These are phyloP conservation scores for Ferdinandea cuprea DNA, from an alignment of 2,888 invertebrate genomes.

Conservation along the genomic window DNA sequence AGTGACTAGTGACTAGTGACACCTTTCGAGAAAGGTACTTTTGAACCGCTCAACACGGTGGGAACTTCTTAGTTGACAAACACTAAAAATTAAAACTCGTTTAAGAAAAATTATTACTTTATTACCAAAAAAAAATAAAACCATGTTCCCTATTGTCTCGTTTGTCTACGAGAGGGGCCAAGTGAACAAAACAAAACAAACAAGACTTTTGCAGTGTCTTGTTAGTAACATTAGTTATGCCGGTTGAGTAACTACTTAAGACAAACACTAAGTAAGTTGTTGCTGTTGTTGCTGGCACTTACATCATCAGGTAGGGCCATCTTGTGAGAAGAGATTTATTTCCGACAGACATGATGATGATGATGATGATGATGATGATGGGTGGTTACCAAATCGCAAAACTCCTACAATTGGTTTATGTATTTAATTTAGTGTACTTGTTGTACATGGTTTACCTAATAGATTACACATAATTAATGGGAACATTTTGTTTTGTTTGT, in stretches of 20 bases:
- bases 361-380: too few species aligned
- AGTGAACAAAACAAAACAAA: neutral
- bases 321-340: conserved; percentile 16
- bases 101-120: conserved; percentile 13
- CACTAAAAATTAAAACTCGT: conserved; percentile 38
- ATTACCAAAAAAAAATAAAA: conserved; percentile 27
- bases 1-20: too few species aligned
- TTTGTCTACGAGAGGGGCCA: neutral
- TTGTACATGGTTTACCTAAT: neutral
- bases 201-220: neutral
- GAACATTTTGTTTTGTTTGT: conserved; percentile 12
- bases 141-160: conserved; percentile 15
- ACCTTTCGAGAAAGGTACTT: too few species aligned
- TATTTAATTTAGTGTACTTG: conserved; percentile 29
- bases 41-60: neutral
- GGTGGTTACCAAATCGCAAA: conserved; percentile 43
- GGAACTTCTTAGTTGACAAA: conserved; percentile 21
- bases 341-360: too few species aligned
- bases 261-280: conserved; percentile 13
- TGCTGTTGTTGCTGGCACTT: conserved; percentile 33
- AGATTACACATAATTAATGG: conserved; percentile 34
- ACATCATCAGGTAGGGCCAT: conserved; percentile 28
- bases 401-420: conserved; percentile 24
- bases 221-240: conserved; percentile 30
- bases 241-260: conserved; percentile 25